Evolutionary conservation across 2,113 vertebrate species (phyloP).

Genomic region (Bubalus kerabau): DNA sequence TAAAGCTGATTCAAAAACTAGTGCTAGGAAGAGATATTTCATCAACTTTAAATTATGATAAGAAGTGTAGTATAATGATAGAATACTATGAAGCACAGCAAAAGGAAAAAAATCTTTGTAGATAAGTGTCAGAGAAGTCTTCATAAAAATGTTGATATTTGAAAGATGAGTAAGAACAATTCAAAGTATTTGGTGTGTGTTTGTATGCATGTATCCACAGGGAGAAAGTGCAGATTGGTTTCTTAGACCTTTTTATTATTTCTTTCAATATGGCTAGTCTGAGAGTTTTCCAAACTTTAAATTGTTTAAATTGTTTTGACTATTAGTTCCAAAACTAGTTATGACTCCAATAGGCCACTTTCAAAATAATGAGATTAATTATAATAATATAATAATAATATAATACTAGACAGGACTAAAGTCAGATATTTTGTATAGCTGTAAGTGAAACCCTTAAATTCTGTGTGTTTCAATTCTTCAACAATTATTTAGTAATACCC

Average conservation of each 20-base stretch:
- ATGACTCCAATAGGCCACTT: background rate
- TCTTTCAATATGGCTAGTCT: background rate
- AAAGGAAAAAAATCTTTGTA: background rate
- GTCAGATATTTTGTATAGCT: background rate
- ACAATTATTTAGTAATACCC: background rate
- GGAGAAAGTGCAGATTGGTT: background rate
- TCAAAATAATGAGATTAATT: background rate
- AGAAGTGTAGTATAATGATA: background rate
- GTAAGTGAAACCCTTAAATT: background rate
- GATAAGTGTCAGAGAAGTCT: background rate
- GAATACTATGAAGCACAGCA: background rate
- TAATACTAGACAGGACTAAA: background rate
- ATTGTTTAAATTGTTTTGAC: background rate
- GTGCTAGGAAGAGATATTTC: background rate
- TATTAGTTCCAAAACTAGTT: background rate
- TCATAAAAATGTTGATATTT: background rate
- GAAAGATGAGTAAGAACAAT: background rate
- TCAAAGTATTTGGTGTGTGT: background rate
- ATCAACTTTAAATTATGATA: background rate
- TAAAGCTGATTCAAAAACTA: background rate
- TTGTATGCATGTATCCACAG: background rate
- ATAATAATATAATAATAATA: background rate
- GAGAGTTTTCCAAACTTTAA: background rate
- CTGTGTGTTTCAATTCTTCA: background rate
- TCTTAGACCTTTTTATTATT: background rate